A percentile compares a stretch with the other conserved stretches of the same genome.
Conservation (phyloP, 2,888 invertebrate genomes). For the Habrosyne pyritoides region DNA sequence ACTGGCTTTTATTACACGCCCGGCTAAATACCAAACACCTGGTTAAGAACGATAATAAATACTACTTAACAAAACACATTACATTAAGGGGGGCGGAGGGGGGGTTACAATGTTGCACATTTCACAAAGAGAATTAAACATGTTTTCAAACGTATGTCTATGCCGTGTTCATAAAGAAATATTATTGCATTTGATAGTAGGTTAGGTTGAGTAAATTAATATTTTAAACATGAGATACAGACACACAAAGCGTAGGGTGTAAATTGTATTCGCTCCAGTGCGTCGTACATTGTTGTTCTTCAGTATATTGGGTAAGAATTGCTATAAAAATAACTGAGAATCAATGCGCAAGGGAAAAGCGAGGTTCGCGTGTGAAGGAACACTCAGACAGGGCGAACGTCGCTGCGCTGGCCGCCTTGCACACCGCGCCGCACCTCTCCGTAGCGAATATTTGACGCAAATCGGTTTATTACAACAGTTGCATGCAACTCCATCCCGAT, state of each 20-base stretch:
- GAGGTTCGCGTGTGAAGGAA: conserved; percentile 36
- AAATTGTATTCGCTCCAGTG: conserved; percentile 28
- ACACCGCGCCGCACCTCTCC: conserved; percentile 5
- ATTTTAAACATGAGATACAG: conserved; percentile 21
- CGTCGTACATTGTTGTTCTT: conserved; percentile 22
- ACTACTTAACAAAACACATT: not conserved
- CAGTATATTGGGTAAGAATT: conserved; percentile 31
- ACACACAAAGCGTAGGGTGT: conserved; percentile 15
- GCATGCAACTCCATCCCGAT: not conserved
- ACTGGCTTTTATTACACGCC: not conserved
- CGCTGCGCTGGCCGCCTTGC: conserved; percentile 16
- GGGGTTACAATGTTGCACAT: conserved; percentile 1
- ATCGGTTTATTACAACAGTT: not conserved
- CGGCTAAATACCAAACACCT: not conserved
- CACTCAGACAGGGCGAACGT: conserved; percentile 9
- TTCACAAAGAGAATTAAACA: not conserved
- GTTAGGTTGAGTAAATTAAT: conserved; percentile 12
- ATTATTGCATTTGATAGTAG: conserved; percentile 13
- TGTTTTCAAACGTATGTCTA: conserved; percentile 11
- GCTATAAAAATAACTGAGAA: conserved; percentile 40
- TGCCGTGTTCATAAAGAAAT: conserved; percentile 16
- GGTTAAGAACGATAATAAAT: not conserved
- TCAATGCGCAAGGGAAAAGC: conserved; percentile 32
- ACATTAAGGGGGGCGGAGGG: not conserved
- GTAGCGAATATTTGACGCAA: not conserved